A percentile compares a stretch with the other conserved stretches of the same genome.
phyloP scores from a whole-genome alignment of 1,140 invertebrate species.

The Daktulosphaira vitifoliae region DNA sequence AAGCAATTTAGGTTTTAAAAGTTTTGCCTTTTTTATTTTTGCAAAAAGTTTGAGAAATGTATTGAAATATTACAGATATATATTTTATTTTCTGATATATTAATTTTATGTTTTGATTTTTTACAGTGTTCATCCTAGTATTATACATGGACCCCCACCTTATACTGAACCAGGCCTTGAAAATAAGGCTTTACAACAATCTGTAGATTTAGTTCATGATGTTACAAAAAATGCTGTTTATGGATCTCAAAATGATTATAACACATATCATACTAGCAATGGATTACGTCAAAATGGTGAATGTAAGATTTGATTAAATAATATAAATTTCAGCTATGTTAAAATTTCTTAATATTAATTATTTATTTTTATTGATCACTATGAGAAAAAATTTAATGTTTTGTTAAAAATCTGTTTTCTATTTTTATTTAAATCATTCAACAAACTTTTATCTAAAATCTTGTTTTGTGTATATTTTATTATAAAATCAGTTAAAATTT shows the following conservation, averaged over 20 bases:
- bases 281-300: slow-evolving; percentile 51
- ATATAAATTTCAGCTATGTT: not conserved
- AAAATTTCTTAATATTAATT: too few relatives aligned
- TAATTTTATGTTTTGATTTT: slow-evolving; percentile 32
- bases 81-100: not conserved
- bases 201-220: slow-evolving; percentile 70
- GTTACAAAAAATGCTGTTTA: slow-evolving; percentile 74
- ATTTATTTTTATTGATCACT: not conserved
- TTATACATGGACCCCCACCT: slow-evolving; percentile 74
- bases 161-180: slow-evolving; percentile 74
- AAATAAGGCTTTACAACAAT: slow-evolving; percentile 82
- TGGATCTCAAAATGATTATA: slow-evolving; percentile 68
- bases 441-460: too few relatives aligned
- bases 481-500: not conserved
- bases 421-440: too few relatives aligned
- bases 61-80: not conserved
- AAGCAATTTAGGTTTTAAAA: too few relatives aligned
- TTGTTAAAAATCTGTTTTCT: too few relatives aligned
- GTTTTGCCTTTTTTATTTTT: not conserved
- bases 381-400: too few relatives aligned
- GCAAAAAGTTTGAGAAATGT: not conserved
- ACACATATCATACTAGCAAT: slow-evolving; percentile 43
- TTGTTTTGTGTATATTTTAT: not conserved
- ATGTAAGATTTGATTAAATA: slow-evolving; percentile 31
- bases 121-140: slow-evolving; percentile 57